These are phyloP conservation scores for Philhelius pedissequus DNA, from an alignment of 2,888 invertebrate genomes.

Conservation along the genomic window DNA sequence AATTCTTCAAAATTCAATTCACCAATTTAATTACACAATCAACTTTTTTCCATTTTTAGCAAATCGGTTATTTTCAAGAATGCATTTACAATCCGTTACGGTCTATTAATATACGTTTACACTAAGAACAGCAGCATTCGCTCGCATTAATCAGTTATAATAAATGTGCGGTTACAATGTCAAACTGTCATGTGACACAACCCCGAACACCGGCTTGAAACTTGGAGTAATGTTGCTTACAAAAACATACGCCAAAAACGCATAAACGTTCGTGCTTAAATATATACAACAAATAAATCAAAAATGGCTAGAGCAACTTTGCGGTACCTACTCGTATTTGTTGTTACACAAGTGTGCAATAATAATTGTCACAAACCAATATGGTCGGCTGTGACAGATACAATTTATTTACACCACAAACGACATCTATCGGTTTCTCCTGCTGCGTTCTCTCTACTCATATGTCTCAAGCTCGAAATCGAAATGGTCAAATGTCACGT, in stretches of 20 bases:
- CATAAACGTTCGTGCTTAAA: conserved; percentile 38
- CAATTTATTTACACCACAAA: conserved; percentile 64
- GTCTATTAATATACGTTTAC: conserved; percentile 45
- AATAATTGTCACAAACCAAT: conserved; percentile 49
- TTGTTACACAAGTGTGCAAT: conserved; percentile 38
- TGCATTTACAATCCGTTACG: conserved; percentile 44
- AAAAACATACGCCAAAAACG: conserved; percentile 26
- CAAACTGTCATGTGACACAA: conserved; percentile 57
- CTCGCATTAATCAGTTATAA: conserved; percentile 35
- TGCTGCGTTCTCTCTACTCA: conserved; percentile 16
- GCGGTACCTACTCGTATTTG: neutral
- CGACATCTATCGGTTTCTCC: conserved; percentile 53
- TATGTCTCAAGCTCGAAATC: neutral
- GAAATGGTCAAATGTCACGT: conserved; percentile 62
- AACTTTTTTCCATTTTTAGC: neutral
- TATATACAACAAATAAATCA: conserved; percentile 47
- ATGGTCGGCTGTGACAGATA: conserved; percentile 48
- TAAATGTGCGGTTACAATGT: conserved; percentile 36
- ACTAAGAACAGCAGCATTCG: conserved; percentile 19
- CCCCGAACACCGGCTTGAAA: conserved; percentile 22
- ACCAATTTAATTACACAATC: neutral
- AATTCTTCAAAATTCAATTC: no score
- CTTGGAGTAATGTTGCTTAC: conserved; percentile 24
- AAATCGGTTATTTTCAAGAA: neutral
- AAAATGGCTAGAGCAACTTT: conserved; percentile 51